Evolutionary conservation across 2,888 invertebrate genomes (phyloP).

Genomic region (Oligia latruncula): DNA sequence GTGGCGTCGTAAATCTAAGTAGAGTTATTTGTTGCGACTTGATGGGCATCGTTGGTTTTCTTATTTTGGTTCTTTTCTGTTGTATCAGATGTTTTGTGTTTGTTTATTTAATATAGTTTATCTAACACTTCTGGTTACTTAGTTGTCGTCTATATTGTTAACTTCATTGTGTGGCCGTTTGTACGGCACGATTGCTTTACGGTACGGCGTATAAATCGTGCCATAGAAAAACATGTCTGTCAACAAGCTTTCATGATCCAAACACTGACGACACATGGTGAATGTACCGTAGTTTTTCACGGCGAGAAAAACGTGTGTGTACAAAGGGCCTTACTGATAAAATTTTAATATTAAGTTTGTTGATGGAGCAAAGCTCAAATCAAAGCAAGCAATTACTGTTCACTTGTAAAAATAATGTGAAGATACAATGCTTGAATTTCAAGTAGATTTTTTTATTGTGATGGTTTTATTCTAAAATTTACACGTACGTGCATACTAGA

Average conservation of each 20-base stretch:
- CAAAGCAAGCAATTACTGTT: too few relatives aligned
- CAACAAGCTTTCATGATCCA: neutral
- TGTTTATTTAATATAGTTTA: neutral
- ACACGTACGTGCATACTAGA: neutral
- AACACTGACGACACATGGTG: neutral
- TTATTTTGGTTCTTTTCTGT: constrained; percentile 14
- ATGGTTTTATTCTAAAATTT: neutral
- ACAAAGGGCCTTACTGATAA: neutral
- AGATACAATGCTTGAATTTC: neutral
- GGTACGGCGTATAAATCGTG: neutral
- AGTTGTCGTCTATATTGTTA: neutral
- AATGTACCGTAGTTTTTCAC: neutral
- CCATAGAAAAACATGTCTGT: neutral
- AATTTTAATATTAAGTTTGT: neutral
- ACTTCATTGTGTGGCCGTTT: neutral
- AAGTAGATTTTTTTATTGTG: neutral
- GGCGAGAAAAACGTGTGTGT: neutral
- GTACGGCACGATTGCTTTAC: neutral
- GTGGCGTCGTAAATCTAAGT: constrained; percentile 47
- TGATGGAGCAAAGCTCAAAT: neutral
- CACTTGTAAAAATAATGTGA: neutral
- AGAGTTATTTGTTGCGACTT: constrained; percentile 37
- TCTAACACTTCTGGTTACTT: neutral
- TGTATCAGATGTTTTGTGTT: constrained; percentile 6
- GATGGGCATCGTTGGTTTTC: constrained; percentile 49